These are phyloP conservation scores for Scrobipalpa atriplicella DNA, from an alignment of 2,888 invertebrate genomes.

Conservation along the genomic window DNA sequence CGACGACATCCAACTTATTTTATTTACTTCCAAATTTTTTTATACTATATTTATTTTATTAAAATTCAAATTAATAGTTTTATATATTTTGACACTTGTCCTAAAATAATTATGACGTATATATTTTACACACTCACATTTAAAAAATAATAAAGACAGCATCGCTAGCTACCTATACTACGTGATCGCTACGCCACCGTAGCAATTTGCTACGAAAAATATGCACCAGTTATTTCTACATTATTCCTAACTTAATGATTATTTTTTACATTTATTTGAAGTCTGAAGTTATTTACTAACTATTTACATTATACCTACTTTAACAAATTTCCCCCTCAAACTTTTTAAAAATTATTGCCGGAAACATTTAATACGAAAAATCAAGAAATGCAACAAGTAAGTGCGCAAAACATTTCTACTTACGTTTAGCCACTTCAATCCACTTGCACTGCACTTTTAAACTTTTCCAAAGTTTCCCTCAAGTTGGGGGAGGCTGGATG, in stretches of 20 bases:
- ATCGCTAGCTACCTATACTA: too few relatives aligned
- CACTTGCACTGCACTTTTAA: constrained; percentile 54
- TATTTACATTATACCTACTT: not conserved
- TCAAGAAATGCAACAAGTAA: not conserved
- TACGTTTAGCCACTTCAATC: constrained; percentile 40
- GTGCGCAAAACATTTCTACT: constrained; percentile 36
- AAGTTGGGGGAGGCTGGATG: constrained; percentile 38
- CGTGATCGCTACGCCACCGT: constrained; percentile 17
- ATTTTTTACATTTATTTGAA: not conserved
- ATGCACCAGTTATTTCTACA: too few relatives aligned
- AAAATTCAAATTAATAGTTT: too few relatives aligned
- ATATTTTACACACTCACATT: too few relatives aligned
- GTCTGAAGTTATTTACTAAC: not conserved
- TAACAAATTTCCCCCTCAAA: not conserved
- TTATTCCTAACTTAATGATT: not conserved
- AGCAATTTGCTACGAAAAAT: constrained; percentile 18
- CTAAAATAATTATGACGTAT: too few relatives aligned
- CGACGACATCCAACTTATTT: too few relatives aligned
- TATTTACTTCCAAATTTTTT: too few relatives aligned
- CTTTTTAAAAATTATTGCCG: constrained; percentile 2
- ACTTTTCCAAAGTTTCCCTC: constrained; percentile 47
- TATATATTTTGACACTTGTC: too few relatives aligned
- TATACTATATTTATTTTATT: too few relatives aligned
- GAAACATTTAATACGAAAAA: not conserved
- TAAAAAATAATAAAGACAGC: not conserved